Base-by-base conservation (phyloP, 2,797 vertebrate species). In the Vipera ursinii region DNA sequence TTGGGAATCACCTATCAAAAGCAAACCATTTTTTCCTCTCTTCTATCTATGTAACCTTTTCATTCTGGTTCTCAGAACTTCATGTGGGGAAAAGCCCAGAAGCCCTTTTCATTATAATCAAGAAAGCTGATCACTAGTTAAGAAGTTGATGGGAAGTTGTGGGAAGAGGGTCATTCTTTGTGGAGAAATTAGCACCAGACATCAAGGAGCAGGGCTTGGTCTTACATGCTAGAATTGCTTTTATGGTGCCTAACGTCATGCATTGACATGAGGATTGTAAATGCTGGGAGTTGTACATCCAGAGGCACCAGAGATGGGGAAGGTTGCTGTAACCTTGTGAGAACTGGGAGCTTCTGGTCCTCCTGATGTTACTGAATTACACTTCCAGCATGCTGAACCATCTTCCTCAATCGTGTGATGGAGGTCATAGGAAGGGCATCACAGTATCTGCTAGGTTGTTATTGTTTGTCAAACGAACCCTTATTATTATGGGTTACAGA, bases 1-100 rank as follows among this genome's bases (percentile, higher is more conserved):
- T 91, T 91, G 93, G 94, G 95, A 93, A 95, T 92, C 92, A 92
- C 91, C 82, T 92, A 92, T 44, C 86, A 73, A 65, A 93, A 53
- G 22, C 53, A 48, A 20, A 8, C 22, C 1, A 5, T 53, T 28
- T 10, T 91, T 73, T 89, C 38, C 38, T 0, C 0, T 22, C 93
- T 63, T 14, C 56, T 88, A 13, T 78, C 51, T 0, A 0, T 56
- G 61, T 91, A 17, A 4, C 14, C 55, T 87, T 51, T 61, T 78
- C 44, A 89, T 86, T 89, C 51, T 13, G 26, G 17, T 32, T 69
- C 32, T 20, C 9, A 65, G 32, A 86, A 86, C 9, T 10, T 24
- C 32, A 85, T 85, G 15, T 0, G 48, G 17, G 57, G 15, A 51
- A 82, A 10, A 44, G 22, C 28, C 32, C 26, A 38, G 4, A 57